Evolutionary conservation across 1,140 invertebrate species (phyloP), one percentile per base, ranked within the genome.

Genomic region (Platyscapa corneri): DNA sequence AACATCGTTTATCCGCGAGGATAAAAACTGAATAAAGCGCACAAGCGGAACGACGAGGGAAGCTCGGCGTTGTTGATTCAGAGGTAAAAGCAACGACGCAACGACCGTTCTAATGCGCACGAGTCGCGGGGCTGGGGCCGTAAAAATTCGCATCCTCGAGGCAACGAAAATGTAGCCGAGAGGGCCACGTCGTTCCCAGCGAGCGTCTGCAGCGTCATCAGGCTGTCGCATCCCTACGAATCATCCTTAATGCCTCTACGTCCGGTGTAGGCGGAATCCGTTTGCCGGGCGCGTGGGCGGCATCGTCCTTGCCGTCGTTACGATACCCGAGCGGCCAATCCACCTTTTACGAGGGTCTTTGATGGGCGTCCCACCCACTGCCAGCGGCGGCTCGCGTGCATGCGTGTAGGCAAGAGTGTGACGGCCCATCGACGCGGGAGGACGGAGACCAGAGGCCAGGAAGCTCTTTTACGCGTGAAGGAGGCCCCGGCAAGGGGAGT

Each of bases 251-350:
- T 75, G 18, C 49, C 80, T 3, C 42, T 16, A 20, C 46, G 42
- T 20, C 53, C 32, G n/a, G n/a, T 37, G 65, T 23, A 23, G 49
- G 72, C 53, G 49, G 53, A 75, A 83, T 83, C 81, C 53, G 70
- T 83, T 83, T 83, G 65, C 65, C 60, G 27, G 8, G 60, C 39
- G 39, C 77, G 60, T 27, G 37, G 70, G 76, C 20, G 32, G 53
- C 53, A 78, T 27, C 82, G 34, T 30, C 18, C 27, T 60, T 70
- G 20, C 23, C 49, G 74, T 34, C 39, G 46, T 75, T 49, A 83
- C 82, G 72, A 77, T 32, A 34, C 82, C 74, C 82, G 56, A 27
- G 82, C 74, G 82, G 53, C 82, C 82, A 83, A 83, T 83, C 74
- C 82, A 46, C 70, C 70, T 42, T 74, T 74, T 74, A 39, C 34